Evolutionary conservation across 2,113 vertebrate species (phyloP), one percentile per base, ranked within the genome.

Genomic region (Scytalopus superciliaris): DNA sequence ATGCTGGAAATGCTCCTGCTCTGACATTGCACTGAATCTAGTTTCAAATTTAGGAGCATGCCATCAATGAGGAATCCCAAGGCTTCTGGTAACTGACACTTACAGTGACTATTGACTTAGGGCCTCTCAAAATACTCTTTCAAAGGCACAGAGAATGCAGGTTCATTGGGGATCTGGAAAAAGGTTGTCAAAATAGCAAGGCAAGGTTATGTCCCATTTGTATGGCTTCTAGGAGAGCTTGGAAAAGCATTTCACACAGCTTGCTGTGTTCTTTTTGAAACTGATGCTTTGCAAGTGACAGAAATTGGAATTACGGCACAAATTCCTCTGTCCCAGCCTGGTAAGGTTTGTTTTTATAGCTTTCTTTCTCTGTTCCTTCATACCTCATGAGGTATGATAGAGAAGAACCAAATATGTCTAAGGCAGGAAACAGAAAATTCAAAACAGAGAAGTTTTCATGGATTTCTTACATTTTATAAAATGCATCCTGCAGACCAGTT

Each of bases 21-120:
- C 87, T 97, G 98, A 98, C 98, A 98, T 97, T 98, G 97, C 96
- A 96, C 87, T 98, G 98, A 98, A 98, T 98, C 97, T 98, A 96
- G 98, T 98, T 98, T 98, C 97, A 98, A 98, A 98, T 98, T 98
- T 98, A 98, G 98, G 98, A 98, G 97, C 97, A 96, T 76, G 73
- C 95, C 97, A 97, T 95, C 93, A 96, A 95, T 96, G 97, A 97
- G 97, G 98, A 98, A 99, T 99, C 97, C 87, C 95, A 98, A 98
- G 98, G 98, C 98, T 98, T 96, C 95, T 91, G 95, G 81, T 89
- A 94, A 98, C 94, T 87, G 91, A 93, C 95, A 97, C 97, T 96
- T 98, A 97, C 96, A 96, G 97, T 92, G 95, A 91, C 94, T 94
- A 92, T 93, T 84, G 64, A 96, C 87, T 74, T 50, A 94, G 96